Evolutionary conservation across 2,797 vertebrate species (phyloP).

Genomic region (Melopsittacus undulatus): DNA sequence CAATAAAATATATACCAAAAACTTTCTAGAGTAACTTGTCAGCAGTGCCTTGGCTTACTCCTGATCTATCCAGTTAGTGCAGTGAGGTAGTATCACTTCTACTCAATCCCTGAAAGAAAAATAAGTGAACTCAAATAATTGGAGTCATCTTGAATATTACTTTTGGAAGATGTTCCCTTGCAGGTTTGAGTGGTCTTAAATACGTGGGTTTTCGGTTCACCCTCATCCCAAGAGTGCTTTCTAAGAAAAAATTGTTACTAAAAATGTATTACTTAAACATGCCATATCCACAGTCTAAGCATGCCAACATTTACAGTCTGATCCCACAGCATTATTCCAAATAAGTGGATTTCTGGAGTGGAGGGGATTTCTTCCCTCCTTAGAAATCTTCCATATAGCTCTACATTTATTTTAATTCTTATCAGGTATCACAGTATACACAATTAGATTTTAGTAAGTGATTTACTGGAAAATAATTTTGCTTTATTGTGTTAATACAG

Average conservation of each 20-base stretch:
- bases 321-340: neutral
- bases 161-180: neutral
- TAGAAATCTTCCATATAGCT: neutral
- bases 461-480: neutral
- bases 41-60: neutral
- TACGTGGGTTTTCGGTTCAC: neutral
- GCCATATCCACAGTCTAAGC: no score
- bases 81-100: neutral
- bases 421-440: neutral
- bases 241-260: neutral
- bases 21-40: neutral
- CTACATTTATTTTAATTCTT: fast-evolving
- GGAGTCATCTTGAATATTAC: neutral
- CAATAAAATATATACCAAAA: neutral
- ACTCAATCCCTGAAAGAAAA: neutral
- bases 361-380: neutral
- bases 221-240: neutral
- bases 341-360: neutral
- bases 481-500: neutral
- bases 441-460: neutral
- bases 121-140: neutral
- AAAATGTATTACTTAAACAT: neutral
- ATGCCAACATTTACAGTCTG: no score
- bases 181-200: neutral
- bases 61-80: neutral